These are phyloP conservation scores for Mesopsocus fuscifrons DNA, from an alignment of 2,888 invertebrate species.

Conservation along the genomic window DNA sequence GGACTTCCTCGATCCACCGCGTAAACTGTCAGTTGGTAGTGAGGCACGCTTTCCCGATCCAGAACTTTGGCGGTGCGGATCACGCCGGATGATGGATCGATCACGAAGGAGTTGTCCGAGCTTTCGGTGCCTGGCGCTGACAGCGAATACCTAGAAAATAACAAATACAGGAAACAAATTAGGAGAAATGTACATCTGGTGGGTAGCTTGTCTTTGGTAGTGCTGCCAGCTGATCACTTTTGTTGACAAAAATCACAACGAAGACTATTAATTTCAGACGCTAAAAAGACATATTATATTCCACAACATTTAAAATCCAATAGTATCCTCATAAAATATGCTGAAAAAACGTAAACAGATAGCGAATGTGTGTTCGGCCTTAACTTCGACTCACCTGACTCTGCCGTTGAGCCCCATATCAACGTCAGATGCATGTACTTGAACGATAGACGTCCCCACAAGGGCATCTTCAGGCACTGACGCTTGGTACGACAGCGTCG, in stretches of 20 bases:
- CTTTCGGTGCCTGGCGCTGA: constrained; percentile 4
- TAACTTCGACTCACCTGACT: constrained; percentile 39
- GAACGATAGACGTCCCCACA: constrained; percentile 38
- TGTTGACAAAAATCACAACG: too few species aligned
- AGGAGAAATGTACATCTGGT: too few species aligned
- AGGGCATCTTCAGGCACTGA: constrained; percentile 74
- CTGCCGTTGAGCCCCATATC: constrained; percentile 78
- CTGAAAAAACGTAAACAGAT: too few species aligned
- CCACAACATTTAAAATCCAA: too few species aligned
- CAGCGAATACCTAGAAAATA: neutral
- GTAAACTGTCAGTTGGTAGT: constrained; percentile 66
- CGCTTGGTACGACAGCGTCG: constrained; percentile 60
- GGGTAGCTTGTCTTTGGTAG: too few species aligned
- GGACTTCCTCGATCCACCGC: constrained; percentile 84
- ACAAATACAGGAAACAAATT: too few species aligned
- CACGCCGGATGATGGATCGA: constrained; percentile 83
- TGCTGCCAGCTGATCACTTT: too few species aligned
- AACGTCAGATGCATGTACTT: constrained; percentile 47
- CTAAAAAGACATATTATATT: too few species aligned
- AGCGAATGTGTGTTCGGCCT: too few species aligned
- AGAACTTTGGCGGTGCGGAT: constrained; percentile 74
- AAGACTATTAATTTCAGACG: too few species aligned
- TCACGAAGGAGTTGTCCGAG: constrained; percentile 69
- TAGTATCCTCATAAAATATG: too few species aligned
- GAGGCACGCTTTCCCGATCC: constrained; percentile 76